Evolutionary conservation across 2,888 invertebrate genomes (phyloP), one percentile per base, ranked within the genome.

Genomic region (Glomeris marginata): DNA sequence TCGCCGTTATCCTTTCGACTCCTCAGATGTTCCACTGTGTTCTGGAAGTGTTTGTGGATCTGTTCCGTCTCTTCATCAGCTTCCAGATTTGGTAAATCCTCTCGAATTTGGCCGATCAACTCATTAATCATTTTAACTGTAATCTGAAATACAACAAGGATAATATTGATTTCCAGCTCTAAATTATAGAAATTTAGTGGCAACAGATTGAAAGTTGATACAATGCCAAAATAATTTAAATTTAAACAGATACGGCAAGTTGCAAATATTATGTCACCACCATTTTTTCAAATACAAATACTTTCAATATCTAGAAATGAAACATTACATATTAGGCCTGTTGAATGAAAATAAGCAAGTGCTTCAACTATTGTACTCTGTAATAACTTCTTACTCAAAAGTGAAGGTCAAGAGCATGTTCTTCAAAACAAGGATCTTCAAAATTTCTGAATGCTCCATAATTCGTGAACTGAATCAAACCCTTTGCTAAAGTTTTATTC

Each of bases 41-140:
- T 90, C 60, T 83, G 84, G 67, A 95, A 90, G 67, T 95, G 95
- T 63, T 87, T 88, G 55, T 85, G 84, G 58, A 98, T 91, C 70
- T 94, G 92, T 62, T 97, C 94, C 33, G 91, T 88, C 67, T 97
- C 97, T 61, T 94, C 92, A 16, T 84, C 88, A 45, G 84, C 81
- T 64, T 97, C 97, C 54, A 98, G 72, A 67, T 88, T 91, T 0
- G 91, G 87, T 33, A 95, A 69, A 65, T 94, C 91, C 61, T 94
- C 92, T 57, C 84, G 81, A 44, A 97, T 87, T 69, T 94, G 92
- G 36, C 79, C 79, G 54, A 95, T 85, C 43, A 97, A 77, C 64
- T 80, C 77, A 62, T 77, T 78, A 49, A 81, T 64, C 57, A 77
- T 72, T 57, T 74, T 73, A 11, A 75, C 70, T 1, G 75, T 75